Evolutionary conservation across 2,797 vertebrate genomes (phyloP).

Genomic region (Gambelia wislizenii): DNA sequence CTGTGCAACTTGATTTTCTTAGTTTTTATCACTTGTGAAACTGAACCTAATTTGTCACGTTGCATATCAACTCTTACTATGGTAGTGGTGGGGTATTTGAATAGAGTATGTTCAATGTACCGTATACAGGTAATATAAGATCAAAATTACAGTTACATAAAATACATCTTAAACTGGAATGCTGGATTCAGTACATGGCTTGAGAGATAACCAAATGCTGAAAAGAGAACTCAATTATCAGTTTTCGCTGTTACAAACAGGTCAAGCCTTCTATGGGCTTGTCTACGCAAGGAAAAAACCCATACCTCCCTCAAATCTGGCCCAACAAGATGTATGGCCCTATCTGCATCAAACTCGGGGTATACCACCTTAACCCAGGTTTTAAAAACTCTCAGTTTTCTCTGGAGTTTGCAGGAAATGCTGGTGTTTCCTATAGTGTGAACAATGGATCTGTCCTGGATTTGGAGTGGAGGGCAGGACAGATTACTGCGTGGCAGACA

Average conservation of each 20-base stretch:
- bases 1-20: not conserved
- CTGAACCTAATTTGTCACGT: not conserved
- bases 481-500: no score
- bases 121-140: not conserved
- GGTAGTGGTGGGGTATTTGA: not conserved
- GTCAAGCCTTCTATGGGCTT: not conserved
- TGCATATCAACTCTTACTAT: not conserved
- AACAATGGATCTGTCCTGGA: no score
- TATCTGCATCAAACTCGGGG: no score
- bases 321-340: no score
- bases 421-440: no score
- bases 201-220: no score
- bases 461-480: no score
- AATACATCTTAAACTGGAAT: not conserved
- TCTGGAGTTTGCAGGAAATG: no score
- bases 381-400: no score
- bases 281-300: no score
- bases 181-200: not conserved
- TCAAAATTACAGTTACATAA: not conserved
- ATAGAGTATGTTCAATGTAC: not conserved
- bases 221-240: not conserved
- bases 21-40: slow-evolving; percentile 14
- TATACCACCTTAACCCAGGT: no score
- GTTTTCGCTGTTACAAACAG: not conserved
- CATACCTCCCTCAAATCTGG: no score